Evolutionary conservation across 1,140 invertebrate genomes (phyloP), one percentile per base, ranked within the genome.

Genomic region (Alviniconcha marisindica): DNA sequence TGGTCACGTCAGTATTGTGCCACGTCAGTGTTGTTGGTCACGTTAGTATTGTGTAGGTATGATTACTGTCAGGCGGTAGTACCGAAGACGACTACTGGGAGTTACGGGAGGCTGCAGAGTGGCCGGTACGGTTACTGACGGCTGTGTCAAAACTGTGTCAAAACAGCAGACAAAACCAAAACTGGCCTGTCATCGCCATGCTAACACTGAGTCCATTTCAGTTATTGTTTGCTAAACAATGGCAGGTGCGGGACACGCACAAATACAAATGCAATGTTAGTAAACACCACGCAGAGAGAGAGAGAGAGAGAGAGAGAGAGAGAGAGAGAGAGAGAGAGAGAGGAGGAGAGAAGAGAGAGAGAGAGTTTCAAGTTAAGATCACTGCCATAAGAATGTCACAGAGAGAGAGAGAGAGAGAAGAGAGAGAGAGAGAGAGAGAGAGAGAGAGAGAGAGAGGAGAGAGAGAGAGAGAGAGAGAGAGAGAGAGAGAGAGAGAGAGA

Each of bases 261-360:
- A 21, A 14, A 36, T 5, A 71, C 15, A 40, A 36, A 71, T 5
- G 28, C 21, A 14, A 33, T n/a, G 28, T 7, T 15, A 12, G 18
- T n/a, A 40, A 28, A 71, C 18, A 71, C 12, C 12, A 36, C 12
- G 1, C 21, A 0, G 24, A 42, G 40, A 71, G 74, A 77, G n/a
- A 51, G 74, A 54, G 74, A 33, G 31, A 51, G 74, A 77, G 42
- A 54, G 42, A 51, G 24, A 77, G 42, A 51, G 74, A 77, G 21
- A 48, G 42, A 77, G 0, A 31, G 2, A 77, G 1, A 77, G 21
- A 48, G 31, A 77, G 44, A 12, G 44, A 77, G 31, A 77, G 42
- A 18, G 38, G 24, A 12, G 33, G 69, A 73, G 33, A 73, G 5
- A 73, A n/a, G 40, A 48, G 44, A 48, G n/a, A 48, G 74, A 77